Base-by-base conservation (phyloP, 2,797 vertebrate species). In the Sparus aurata region DNA sequence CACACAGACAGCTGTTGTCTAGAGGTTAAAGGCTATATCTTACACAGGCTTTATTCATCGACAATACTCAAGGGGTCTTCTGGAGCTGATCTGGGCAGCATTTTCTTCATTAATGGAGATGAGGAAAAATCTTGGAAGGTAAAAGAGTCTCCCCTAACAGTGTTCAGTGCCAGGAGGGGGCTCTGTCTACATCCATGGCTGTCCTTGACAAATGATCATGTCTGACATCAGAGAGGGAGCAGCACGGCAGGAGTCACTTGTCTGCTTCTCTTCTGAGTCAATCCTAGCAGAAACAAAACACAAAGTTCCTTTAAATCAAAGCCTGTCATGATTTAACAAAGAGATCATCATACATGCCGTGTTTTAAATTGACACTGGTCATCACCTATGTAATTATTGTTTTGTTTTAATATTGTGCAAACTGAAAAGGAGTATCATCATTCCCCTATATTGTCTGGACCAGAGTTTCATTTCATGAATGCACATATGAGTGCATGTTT, bases 1-100 rank as follows among this genome's bases (percentile, higher is more conserved):
- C 55, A 46, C 87, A 89, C 84, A 92, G 82, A 83, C 88, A 91
- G 88, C 92, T 89, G 91, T 63, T 90, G 91, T 89, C 77, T 86
- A 30, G 50, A 79, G 68, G 69, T 78, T 75, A 80, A 86, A 79
- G 69, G 80, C 75, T 82, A 57, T 68, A 80, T 17, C 69, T 75
- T 76, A 87, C 79, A 88, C 78, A 75, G 69, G 49, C 72, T 73
- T 63, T 66, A 86, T 87, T 91, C 79, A 90, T 65, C 4, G n/a
- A 55, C 67, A 57, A 41, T 49, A 73, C 20, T 13, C 38, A 58
- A 55, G 61, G 57, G 23, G 46, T 61, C 3, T 12, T 73, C 50
- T 69, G 53, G 46, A 67, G 75, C 49, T 34, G 68, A 62, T 76
- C n/a, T 22, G n/a, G 50, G 12, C 10, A 54, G 23, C 38, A 46